Evolutionary conservation across 2,888 invertebrate species (phyloP).

Genomic region (Chaitophorus viminalis): DNA sequence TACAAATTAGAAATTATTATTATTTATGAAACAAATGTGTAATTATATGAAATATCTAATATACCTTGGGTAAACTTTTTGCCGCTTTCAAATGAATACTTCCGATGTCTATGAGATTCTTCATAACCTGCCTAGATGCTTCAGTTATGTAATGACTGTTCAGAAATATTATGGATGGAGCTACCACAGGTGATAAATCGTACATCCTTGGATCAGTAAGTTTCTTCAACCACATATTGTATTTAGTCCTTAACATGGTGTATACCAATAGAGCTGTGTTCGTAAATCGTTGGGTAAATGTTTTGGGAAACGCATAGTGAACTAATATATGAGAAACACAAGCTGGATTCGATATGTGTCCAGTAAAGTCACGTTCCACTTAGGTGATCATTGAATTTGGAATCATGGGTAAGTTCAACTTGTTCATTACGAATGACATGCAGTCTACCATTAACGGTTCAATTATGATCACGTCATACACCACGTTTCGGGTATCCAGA

Average conservation of each 20-base stretch:
- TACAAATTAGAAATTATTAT: too few species aligned
- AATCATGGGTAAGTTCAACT: background rate
- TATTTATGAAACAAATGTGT: too few species aligned
- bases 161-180: background rate
- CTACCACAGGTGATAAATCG: background rate
- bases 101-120: background rate
- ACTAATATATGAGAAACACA: background rate
- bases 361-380: background rate
- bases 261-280: background rate
- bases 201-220: background rate
- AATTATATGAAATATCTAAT: too few species aligned
- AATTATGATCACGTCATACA: background rate
- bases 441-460: background rate
- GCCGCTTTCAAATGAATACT: background rate
- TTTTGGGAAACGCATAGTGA: background rate
- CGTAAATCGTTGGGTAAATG: background rate
- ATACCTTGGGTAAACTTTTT: background rate
- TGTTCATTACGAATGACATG: background rate
- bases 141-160: background rate
- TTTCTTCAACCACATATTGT: background rate
- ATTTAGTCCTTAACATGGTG: too few species aligned
- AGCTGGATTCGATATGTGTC: background rate
- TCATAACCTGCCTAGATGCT: background rate
- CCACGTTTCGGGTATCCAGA: background rate
- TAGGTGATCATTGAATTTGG: background rate